Percentiles rank a stretch among this genome's conserved stretches.
Conservation (phyloP, 2,888 invertebrate species). For the Serrognathus titanus region DNA sequence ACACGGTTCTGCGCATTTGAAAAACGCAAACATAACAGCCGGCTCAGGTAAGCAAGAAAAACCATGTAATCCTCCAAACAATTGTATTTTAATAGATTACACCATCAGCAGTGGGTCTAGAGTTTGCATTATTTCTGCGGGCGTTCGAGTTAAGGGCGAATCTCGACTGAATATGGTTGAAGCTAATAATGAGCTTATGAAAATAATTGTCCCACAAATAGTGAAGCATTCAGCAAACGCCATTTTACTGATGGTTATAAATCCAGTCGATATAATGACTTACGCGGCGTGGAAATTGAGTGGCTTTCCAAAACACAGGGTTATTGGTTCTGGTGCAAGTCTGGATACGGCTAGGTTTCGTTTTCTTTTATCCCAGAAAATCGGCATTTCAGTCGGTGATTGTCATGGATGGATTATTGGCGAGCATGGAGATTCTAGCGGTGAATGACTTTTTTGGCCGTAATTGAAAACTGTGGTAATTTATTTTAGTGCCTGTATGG, state of each 20-base stretch:
- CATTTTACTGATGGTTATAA: constrained; percentile 82
- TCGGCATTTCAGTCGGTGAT: constrained; percentile 77
- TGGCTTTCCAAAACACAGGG: constrained; percentile 78
- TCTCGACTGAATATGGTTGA: constrained; percentile 81
- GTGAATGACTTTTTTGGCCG: constrained; percentile 28
- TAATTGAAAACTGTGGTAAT: neutral
- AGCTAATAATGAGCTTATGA: constrained; percentile 85
- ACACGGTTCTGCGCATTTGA: constrained; percentile 81
- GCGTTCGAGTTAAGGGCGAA: constrained; percentile 77
- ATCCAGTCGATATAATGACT: constrained; percentile 90
- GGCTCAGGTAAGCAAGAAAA: constrained; percentile 53
- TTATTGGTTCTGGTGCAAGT: constrained; percentile 91
- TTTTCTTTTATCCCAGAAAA: constrained; percentile 77
- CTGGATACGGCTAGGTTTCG: constrained; percentile 89
- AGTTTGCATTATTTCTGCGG: constrained; percentile 87
- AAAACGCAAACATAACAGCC: constrained; percentile 75
- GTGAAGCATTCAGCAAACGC: constrained; percentile 83
- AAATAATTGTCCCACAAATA: constrained; percentile 77
- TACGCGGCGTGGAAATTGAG: constrained; percentile 95
- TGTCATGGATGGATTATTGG: constrained; percentile 93
- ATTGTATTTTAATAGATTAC: constrained; percentile 56
- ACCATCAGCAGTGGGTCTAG: constrained; percentile 73
- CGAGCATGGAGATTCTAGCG: constrained; percentile 77
- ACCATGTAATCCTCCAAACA: too few relatives aligned
- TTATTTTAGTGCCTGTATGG: constrained; percentile 78